Percentiles rank a stretch among this genome's conserved stretches.
phyloP scores from a whole-genome alignment of 2,888 invertebrate genomes.

The Drosophila nr. fundita region DNA sequence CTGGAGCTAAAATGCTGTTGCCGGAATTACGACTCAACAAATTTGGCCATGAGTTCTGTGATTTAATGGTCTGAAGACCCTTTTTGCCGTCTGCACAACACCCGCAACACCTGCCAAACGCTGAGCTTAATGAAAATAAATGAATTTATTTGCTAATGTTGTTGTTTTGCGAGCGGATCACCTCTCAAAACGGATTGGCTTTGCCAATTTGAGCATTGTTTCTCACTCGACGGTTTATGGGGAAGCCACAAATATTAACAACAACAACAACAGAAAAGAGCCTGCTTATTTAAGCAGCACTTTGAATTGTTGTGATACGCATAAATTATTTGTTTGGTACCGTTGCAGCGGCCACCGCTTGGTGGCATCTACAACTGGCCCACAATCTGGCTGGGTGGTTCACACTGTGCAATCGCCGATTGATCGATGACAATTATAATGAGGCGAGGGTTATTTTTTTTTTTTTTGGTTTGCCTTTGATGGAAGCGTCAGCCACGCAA shows the following conservation, averaged over 20 bases:
- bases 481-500: conserved; percentile 30
- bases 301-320: conserved; percentile 68
- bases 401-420: conserved; percentile 16
- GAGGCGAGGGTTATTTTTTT: conserved; percentile 32
- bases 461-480: conserved; percentile 35
- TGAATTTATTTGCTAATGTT: conserved; percentile 54
- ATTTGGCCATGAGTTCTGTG: conserved; percentile 29
- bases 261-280: conserved; percentile 20
- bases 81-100: conserved; percentile 19
- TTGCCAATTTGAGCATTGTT: conserved; percentile 74
- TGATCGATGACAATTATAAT: conserved; percentile 72
- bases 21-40: conserved; percentile 12
- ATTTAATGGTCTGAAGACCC: conserved; percentile 37
- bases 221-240: conserved; percentile 64
- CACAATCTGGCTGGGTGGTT: conserved; percentile 1
- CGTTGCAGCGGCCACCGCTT: conserved; percentile 51
- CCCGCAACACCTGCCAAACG: conserved; percentile 34
- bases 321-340: conserved; percentile 61
- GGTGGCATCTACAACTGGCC: conserved; percentile 19
- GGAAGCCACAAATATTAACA: conserved; percentile 30
- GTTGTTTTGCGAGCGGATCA: conserved; percentile 45
- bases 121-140: conserved; percentile 67
- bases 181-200: conserved; percentile 66
- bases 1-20: conserved; percentile 25
- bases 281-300: conserved; percentile 46